Conservation (phyloP, 2,797 vertebrate species). For the Leptodactylus fallax region DNA sequence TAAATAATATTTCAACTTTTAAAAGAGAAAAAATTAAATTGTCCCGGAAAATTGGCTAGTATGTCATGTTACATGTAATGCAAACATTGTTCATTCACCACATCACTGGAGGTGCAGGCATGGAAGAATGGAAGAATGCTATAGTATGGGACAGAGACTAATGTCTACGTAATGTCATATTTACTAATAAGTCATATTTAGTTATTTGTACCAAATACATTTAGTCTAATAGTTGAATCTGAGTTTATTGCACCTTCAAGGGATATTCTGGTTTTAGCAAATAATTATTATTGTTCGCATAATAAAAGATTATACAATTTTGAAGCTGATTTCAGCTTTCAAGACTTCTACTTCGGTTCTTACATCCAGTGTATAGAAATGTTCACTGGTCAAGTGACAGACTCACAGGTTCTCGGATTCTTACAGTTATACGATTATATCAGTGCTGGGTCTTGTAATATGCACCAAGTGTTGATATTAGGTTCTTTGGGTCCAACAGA, state of each 20-base stretch:
- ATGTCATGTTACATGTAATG: conserved; percentile 29
- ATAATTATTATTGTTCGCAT: neutral
- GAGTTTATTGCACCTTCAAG: neutral
- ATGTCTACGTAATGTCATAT: neutral
- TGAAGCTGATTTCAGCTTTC: too few species aligned
- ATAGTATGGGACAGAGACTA: neutral
- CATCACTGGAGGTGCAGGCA: neutral
- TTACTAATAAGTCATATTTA: neutral
- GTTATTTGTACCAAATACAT: neutral
- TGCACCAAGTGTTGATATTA: too few species aligned
- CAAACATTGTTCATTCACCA: conserved; percentile 16
- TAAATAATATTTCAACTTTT: conserved; percentile 48
- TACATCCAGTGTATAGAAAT: too few species aligned
- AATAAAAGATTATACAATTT: too few species aligned
- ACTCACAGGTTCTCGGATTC: too few species aligned
- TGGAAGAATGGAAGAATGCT: neutral
- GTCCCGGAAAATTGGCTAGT: neutral
- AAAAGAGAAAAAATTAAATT: conserved; percentile 28
- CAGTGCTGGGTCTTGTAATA: too few species aligned
- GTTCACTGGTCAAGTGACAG: too few species aligned
- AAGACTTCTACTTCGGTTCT: too few species aligned
- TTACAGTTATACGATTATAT: too few species aligned
- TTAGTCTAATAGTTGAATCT: neutral
- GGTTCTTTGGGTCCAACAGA: too few species aligned
- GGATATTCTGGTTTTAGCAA: neutral